phyloP scores from a whole-genome alignment of 2,113 vertebrate genomes.

The Buteo buteo region DNA sequence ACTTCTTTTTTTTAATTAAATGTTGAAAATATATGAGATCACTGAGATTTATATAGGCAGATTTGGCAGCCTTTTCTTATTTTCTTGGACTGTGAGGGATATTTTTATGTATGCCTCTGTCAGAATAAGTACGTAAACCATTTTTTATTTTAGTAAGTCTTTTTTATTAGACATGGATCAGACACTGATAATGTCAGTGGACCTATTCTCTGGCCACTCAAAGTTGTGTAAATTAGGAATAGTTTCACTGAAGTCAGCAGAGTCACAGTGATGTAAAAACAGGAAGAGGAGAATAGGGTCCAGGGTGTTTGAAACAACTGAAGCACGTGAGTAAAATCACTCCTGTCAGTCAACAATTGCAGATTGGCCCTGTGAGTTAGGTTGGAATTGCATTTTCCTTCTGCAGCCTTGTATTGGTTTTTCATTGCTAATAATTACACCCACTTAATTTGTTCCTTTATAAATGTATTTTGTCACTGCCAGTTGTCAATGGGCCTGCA shows the following conservation, averaged over 20 bases:
- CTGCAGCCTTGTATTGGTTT: background rate
- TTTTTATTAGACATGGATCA: background rate
- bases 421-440: background rate
- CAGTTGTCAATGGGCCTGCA: background rate
- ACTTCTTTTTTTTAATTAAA: background rate
- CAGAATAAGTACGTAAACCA: background rate
- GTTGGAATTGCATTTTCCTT: background rate
- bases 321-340: background rate
- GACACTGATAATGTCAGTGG: background rate
- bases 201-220: background rate
- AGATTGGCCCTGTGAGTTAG: background rate
- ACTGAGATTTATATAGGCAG: background rate
- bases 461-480: background rate
- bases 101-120: background rate
- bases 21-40: slow-evolving; percentile 5
- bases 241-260: background rate
- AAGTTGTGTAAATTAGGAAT: background rate
- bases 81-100: background rate
- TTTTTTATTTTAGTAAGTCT: background rate
- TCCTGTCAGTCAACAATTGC: background rate
- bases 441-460: background rate
- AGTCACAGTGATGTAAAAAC: background rate
- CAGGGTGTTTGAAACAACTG: background rate
- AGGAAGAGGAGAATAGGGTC: background rate
- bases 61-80: slow-evolving; percentile 5